These are phyloP conservation scores for Myopa testacea DNA, from an alignment of 2,888 invertebrate species.

Conservation along the genomic window DNA sequence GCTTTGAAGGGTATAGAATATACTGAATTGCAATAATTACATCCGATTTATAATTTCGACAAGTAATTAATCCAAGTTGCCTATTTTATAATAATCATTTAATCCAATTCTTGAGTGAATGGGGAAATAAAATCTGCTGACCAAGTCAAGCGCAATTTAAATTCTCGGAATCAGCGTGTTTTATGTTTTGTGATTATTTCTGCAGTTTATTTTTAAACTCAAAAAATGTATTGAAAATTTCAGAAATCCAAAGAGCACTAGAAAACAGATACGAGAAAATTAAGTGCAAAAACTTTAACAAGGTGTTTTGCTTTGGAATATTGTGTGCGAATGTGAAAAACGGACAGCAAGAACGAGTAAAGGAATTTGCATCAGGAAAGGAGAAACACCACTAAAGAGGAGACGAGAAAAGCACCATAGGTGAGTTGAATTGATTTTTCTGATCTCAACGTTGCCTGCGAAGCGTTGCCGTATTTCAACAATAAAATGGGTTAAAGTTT, in stretches of 20 bases:
- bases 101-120: not conserved
- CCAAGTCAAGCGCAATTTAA: not conserved
- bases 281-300: not conserved
- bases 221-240: not conserved
- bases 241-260: not conserved
- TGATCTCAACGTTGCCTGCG: not conserved
- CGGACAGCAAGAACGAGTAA: not conserved
- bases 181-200: conserved; percentile 6
- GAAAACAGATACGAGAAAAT: conserved; percentile 2
- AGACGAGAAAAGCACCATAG: conserved; percentile 14
- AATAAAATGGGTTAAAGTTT: not conserved
- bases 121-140: conserved; percentile 1
- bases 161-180: conserved; percentile 1
- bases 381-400: conserved; percentile 4
- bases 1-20: not conserved
- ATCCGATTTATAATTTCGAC: not conserved
- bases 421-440: conserved; percentile 30
- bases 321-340: conserved; percentile 21
- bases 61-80: not conserved
- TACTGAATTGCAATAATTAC: not conserved
- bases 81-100: not conserved
- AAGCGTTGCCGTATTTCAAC: not conserved
- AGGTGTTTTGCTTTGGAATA: conserved; percentile 6
- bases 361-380: conserved; percentile 28
- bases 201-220: conserved; percentile 22